Evolutionary conservation across 2,113 vertebrate species (phyloP).

Genomic region (Sphaerodactylus townsendi): DNA sequence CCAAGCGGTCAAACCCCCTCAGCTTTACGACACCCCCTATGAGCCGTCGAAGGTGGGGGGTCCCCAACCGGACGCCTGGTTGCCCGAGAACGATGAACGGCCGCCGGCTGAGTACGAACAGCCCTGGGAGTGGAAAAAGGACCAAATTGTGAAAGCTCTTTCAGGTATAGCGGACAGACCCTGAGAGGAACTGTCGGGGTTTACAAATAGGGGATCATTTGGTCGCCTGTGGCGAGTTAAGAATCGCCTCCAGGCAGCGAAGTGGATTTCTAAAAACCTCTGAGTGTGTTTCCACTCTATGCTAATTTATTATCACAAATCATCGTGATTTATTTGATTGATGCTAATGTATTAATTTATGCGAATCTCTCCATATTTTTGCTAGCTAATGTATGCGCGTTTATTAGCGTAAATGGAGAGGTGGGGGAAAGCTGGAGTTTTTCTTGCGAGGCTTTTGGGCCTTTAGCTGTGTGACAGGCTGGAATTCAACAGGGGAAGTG

Average conservation of each 20-base stretch:
- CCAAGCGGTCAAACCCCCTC: not conserved
- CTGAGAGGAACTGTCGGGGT: not conserved
- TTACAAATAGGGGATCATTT: not conserved
- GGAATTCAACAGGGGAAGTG: not conserved
- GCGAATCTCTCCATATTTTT: too few relatives aligned
- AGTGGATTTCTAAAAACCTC: not conserved
- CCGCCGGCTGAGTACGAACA: conserved; percentile 83
- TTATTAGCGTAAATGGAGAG: too few relatives aligned
- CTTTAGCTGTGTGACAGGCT: not conserved
- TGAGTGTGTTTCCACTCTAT: too few relatives aligned
- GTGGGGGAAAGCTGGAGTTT: not conserved
- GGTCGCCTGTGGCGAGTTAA: not conserved
- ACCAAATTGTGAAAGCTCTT: conserved; percentile 83
- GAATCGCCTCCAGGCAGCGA: not conserved
- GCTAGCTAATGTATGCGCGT: too few relatives aligned
- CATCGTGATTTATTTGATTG: too few relatives aligned
- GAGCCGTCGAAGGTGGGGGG: conserved; percentile 27
- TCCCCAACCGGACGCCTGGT: conserved; percentile 33
- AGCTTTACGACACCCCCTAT: conserved; percentile 19
- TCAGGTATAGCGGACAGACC: conserved; percentile 76
- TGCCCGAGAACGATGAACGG: conserved; percentile 77
- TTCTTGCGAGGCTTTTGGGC: not conserved
- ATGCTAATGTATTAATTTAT: too few relatives aligned
- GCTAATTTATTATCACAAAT: too few relatives aligned
- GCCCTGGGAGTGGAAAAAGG: conserved; percentile 92